A percentile compares a stretch with the other conserved stretches of the same genome.
Conservation (phyloP, 2,797 vertebrate genomes). For the Oceanodroma leucorhoa region DNA sequence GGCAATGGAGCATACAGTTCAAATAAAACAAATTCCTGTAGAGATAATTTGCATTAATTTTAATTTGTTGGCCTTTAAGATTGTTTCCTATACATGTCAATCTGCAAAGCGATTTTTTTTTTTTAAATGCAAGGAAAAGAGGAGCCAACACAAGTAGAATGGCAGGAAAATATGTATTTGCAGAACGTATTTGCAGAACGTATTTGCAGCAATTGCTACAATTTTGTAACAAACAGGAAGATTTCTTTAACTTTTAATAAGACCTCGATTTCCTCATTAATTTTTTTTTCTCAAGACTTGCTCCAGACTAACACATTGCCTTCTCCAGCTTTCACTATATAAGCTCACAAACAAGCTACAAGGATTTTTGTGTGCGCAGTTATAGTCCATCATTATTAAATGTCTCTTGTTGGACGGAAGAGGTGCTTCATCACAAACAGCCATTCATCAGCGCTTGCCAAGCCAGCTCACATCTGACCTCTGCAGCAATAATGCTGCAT, state of each 20-base stretch:
- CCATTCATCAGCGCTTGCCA: slow-evolving; percentile 90
- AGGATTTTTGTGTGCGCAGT: slow-evolving; percentile 81
- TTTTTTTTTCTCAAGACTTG: not conserved
- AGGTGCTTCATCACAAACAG: slow-evolving; percentile 89
- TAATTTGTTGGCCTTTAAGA: not conserved
- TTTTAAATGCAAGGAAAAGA: not conserved
- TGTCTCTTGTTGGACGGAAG: slow-evolving; percentile 89
- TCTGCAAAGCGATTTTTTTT: not conserved
- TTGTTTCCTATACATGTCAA: not conserved
- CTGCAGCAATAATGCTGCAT: slow-evolving; percentile 95
- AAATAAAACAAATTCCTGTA: not conserved
- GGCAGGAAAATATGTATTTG: not conserved
- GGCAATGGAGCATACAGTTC: not conserved
- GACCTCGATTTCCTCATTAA: not conserved
- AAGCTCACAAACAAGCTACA: slow-evolving; percentile 75
- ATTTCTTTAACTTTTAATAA: not conserved
- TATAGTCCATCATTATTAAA: slow-evolving; percentile 95
- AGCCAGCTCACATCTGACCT: slow-evolving; percentile 94
- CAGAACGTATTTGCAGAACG: not conserved
- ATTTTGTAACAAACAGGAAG: not conserved
- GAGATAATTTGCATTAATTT: not conserved
- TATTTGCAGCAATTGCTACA: not conserved
- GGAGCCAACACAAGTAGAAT: not conserved
- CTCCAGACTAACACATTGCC: not conserved
- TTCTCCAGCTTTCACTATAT: not conserved